A percentile compares a stretch with the other conserved stretches of the same genome.
Conservation (phyloP, 2,797 vertebrate genomes). For the Moxostoma hubbsi region DNA sequence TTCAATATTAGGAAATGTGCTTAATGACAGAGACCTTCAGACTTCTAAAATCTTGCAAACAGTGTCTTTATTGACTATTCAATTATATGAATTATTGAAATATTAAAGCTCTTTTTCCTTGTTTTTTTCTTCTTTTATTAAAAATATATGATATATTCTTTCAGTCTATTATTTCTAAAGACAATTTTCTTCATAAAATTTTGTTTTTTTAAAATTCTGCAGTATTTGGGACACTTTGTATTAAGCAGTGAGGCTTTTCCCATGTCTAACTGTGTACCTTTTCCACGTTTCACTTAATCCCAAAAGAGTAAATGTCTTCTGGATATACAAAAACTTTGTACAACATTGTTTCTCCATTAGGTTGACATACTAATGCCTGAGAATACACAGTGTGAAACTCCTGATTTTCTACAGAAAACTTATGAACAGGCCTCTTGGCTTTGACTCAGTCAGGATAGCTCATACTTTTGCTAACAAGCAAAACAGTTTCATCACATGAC, state of each 20-base stretch:
- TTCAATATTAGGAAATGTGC: not conserved
- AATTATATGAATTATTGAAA: not conserved
- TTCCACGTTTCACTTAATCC: too few relatives aligned
- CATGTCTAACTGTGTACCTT: too few relatives aligned
- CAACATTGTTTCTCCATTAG: not conserved
- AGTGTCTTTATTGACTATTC: not conserved
- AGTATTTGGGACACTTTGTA: too few relatives aligned
- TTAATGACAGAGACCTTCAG: conserved; percentile 19
- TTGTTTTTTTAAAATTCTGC: not conserved
- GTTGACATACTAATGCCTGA: not conserved
- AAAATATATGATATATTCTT: not conserved
- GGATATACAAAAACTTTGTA: too few relatives aligned
- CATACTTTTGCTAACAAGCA: conserved; percentile 33
- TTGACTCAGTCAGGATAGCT: not conserved
- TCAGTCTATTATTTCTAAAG: not conserved
- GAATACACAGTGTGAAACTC: too few relatives aligned
- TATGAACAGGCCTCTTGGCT: not conserved
- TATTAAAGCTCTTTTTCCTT: not conserved
- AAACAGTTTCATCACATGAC: not conserved
- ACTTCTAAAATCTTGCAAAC: not conserved
- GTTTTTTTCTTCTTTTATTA: not conserved
- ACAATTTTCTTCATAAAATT: not conserved
- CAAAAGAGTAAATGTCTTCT: too few relatives aligned
- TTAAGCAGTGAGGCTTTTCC: not conserved
- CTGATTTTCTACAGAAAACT: too few relatives aligned